Percentiles rank a stretch among this genome's conserved stretches.
These are phyloP conservation scores for Sebastes nivosus DNA, from an alignment of 2,797 vertebrate species.

Conservation along the genomic window DNA sequence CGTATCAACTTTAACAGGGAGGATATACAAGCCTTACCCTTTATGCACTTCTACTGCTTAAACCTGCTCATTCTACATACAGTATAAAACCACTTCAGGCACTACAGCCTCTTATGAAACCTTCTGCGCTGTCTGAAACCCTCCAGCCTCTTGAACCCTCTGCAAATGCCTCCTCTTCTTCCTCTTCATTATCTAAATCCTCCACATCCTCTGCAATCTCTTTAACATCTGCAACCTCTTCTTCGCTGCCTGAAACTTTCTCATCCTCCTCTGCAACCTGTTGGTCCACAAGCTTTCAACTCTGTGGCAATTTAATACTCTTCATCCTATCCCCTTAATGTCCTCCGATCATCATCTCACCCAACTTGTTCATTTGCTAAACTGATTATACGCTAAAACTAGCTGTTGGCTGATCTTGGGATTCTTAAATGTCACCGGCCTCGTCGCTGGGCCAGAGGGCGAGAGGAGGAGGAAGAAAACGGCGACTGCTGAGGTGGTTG, in stretches of 20 bases:
- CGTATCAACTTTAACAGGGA: conserved; percentile 38
- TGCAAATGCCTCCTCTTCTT: conserved; percentile 37
- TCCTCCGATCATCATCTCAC: not conserved
- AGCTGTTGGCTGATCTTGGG: not conserved
- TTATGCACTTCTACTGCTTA: conserved; percentile 40
- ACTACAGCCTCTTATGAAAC: conserved; percentile 34
- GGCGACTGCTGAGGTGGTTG: conserved; percentile 15
- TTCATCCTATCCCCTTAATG: not conserved
- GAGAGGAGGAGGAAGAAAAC: conserved; percentile 6
- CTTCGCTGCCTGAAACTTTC: not conserved
- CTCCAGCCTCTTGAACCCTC: conserved; percentile 48
- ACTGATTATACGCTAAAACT: conserved; percentile 5
- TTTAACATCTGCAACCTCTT: conserved; percentile 41
- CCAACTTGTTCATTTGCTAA: conserved; percentile 10
- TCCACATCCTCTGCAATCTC: conserved; percentile 20
- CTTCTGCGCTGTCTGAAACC: conserved; percentile 27
- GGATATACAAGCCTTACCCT: conserved; percentile 35
- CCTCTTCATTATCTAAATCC: conserved; percentile 50
- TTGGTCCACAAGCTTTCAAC: conserved; percentile 17
- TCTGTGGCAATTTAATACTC: conserved; percentile 10
- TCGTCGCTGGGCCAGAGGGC: not conserved
- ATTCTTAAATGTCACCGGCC: not conserved
- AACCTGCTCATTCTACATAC: conserved; percentile 41
- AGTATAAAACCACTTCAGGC: conserved; percentile 48
- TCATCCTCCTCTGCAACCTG: conserved; percentile 20